Percentiles rank a stretch among this genome's conserved stretches.
Conservation (phyloP, 2,888 invertebrate genomes). For the Lottia gigantea region DNA sequence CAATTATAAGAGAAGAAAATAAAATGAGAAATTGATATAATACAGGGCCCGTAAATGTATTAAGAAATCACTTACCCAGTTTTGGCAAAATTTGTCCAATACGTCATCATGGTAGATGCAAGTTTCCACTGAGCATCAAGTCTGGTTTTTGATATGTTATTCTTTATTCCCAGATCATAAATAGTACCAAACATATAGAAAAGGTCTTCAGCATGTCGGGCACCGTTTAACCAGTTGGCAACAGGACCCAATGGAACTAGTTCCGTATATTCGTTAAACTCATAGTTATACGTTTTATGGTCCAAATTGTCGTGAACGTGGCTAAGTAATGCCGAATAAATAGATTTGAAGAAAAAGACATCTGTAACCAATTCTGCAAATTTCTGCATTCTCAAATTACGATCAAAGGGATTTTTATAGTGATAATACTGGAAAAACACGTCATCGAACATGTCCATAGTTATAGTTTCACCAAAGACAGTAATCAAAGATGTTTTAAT, state of each 20-base stretch:
- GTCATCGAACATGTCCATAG: not conserved
- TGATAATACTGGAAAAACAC: not conserved
- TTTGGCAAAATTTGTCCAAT: conserved; percentile 95
- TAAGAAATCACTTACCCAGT: conserved; percentile 77
- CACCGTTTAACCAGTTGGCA: not conserved
- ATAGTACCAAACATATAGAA: not conserved
- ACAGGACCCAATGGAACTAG: not conserved
- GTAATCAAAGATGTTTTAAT: too few relatives aligned
- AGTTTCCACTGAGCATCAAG: conserved; percentile 72
- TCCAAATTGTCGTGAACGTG: not conserved
- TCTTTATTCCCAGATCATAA: not conserved
- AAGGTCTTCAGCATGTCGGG: not conserved
- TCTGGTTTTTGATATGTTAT: not conserved
- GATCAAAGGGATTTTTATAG: not conserved
- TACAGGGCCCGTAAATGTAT: not conserved
- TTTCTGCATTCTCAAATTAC: not conserved
- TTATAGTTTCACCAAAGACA: not conserved
- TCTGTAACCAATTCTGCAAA: not conserved
- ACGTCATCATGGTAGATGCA: conserved; percentile 87
- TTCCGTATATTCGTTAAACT: not conserved
- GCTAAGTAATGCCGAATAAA: not conserved
- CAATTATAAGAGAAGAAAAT: too few relatives aligned
- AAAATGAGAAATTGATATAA: too few relatives aligned
- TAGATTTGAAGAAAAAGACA: not conserved
- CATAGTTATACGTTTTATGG: not conserved